Percentiles rank a stretch among this genome's conserved stretches.
Conservation (phyloP, 92 coral and sea anemone genomes). For the Galaxea fascicularis region DNA sequence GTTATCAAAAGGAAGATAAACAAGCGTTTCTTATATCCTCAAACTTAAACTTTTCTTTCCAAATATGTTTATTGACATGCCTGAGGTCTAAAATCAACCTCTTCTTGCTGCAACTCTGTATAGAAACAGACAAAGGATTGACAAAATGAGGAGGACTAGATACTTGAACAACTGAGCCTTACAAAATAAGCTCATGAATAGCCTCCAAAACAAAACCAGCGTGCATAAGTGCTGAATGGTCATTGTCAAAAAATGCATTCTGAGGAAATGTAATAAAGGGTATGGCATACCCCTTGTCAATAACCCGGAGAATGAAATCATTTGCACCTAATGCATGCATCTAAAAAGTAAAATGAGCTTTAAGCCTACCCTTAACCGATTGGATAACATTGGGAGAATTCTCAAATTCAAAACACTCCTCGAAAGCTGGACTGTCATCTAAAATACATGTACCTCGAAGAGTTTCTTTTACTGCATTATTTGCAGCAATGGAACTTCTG, state of each 20-base stretch:
- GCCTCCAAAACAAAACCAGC: slow-evolving; percentile 39
- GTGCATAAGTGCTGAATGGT: slow-evolving; percentile 8
- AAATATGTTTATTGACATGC: slow-evolving; percentile 20
- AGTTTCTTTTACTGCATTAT: background rate
- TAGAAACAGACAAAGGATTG: slow-evolving; percentile 23
- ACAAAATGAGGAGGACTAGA: slow-evolving; percentile 17
- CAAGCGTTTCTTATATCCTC: slow-evolving; percentile 30
- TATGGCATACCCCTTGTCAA: background rate
- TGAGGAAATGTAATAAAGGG: slow-evolving; percentile 29
- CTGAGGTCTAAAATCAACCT: slow-evolving; percentile 45
- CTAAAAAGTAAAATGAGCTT: slow-evolving; percentile 13
- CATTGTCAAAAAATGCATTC: slow-evolving; percentile 10
- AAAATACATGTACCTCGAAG: background rate
- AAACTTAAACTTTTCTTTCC: slow-evolving; percentile 21
- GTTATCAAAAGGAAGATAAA: slow-evolving; percentile 23
- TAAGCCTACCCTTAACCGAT: slow-evolving; percentile 30
- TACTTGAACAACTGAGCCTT: slow-evolving; percentile 18
- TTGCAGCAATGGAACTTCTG: background rate
- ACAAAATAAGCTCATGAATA: slow-evolving; percentile 23
- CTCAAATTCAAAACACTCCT: background rate
- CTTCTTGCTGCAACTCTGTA: slow-evolving; percentile 22
- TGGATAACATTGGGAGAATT: background rate
- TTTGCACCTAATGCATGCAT: background rate
- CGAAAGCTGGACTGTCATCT: background rate
- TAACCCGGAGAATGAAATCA: slow-evolving; percentile 19